These are phyloP conservation scores for Muntiacus muntjak DNA, from an alignment of 2,113 vertebrate species.

Conservation along the genomic window DNA sequence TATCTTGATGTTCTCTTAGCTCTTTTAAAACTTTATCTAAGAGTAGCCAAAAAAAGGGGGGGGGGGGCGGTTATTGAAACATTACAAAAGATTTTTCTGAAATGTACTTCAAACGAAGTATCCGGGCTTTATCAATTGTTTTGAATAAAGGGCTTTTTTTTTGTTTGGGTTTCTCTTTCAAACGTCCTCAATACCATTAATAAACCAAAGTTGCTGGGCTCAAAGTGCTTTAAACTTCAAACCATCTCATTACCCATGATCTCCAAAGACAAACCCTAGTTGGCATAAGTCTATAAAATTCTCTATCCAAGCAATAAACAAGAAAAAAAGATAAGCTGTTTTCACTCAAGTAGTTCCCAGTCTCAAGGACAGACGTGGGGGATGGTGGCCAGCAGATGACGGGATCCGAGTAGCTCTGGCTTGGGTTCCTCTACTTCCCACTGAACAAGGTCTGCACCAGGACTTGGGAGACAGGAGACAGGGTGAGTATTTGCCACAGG, in stretches of 20 bases:
- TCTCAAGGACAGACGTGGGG: background rate
- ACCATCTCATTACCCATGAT: background rate
- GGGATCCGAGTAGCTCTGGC: background rate
- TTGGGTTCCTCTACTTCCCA: background rate
- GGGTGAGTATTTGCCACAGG: background rate
- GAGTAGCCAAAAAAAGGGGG: background rate
- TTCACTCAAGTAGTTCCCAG: background rate
- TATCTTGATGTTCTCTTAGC: background rate
- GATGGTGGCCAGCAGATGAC: rapidly evolving
- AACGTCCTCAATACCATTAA: background rate
- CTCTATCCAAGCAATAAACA: background rate
- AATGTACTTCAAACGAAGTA: background rate
- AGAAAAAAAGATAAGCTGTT: background rate
- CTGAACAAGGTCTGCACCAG: background rate
- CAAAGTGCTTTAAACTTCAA: background rate
- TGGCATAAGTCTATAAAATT: background rate
- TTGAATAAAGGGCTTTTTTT: background rate
- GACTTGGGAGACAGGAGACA: background rate
- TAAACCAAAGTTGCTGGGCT: background rate
- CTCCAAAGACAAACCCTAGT: background rate
- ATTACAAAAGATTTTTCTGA: background rate
- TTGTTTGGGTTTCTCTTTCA: background rate
- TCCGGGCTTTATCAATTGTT: background rate
- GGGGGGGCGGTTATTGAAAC: background rate
- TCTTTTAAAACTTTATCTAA: background rate